These are phyloP conservation scores for Pinctada fucata DNA, from an alignment of 2,888 invertebrate genomes.

Conservation along the genomic window DNA sequence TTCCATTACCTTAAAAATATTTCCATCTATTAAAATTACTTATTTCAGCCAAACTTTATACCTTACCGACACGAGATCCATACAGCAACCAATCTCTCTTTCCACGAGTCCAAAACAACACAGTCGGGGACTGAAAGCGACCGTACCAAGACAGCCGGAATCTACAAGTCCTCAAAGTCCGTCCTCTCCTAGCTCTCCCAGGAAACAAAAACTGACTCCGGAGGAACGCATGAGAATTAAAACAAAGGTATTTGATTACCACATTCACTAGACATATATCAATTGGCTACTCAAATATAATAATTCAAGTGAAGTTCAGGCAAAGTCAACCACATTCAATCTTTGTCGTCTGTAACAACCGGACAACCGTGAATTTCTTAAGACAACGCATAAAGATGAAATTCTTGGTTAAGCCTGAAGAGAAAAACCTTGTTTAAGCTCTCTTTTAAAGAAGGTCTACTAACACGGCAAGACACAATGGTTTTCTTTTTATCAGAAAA, in stretches of 20 bases:
- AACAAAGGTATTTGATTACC: background rate
- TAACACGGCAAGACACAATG: no score
- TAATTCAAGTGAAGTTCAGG: no score
- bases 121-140: slow-evolving; percentile 19
- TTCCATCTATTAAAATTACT: background rate
- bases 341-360: no score
- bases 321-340: no score
- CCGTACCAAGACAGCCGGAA: background rate
- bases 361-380: no score
- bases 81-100: slow-evolving; percentile 23
- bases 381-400: no score
- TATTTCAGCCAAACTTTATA: slow-evolving; percentile 48
- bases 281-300: no score
- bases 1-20: no score
- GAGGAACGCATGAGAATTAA: slow-evolving; percentile 2
- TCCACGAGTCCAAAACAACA: slow-evolving; percentile 26
- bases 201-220: background rate
- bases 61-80: slow-evolving; percentile 26
- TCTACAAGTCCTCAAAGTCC: background rate
- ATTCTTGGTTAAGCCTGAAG: no score
- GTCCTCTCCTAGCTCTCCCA: background rate
- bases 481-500: no score
- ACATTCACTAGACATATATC: background rate
- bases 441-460: no score
- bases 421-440: no score